These are phyloP conservation scores for Percopsis transmontana DNA, from an alignment of 2,113 vertebrate genomes.

Conservation along the genomic window DNA sequence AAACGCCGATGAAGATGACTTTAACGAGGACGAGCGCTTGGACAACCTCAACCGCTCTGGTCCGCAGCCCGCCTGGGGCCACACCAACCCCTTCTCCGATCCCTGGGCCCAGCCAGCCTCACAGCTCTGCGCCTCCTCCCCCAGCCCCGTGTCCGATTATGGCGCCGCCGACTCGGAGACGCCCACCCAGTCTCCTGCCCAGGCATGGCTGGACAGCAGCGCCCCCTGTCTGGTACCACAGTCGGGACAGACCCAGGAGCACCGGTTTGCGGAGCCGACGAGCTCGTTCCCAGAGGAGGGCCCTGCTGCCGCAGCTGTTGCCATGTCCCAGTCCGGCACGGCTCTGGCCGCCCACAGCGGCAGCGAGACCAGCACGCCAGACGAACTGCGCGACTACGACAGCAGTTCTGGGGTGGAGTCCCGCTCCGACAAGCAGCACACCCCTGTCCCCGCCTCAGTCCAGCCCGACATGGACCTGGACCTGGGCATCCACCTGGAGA, in stretches of 20 bases:
- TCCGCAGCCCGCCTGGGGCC: slow-evolving; percentile 60
- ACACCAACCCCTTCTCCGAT: slow-evolving; percentile 71
- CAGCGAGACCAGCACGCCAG: slow-evolving; percentile 88
- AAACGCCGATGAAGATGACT: slow-evolving; percentile 73
- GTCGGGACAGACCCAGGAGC: slow-evolving; percentile 23
- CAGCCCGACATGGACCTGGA: slow-evolving; percentile 81
- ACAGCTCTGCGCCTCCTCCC: slow-evolving; percentile 54
- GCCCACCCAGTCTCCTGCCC: slow-evolving; percentile 67
- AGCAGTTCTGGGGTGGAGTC: slow-evolving; percentile 87
- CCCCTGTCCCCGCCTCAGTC: slow-evolving; percentile 66
- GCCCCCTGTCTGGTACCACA: slow-evolving; percentile 49
- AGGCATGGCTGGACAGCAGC: slow-evolving; percentile 52
- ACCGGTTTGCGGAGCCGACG: slow-evolving; percentile 27
- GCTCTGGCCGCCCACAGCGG: slow-evolving; percentile 82
- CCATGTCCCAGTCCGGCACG: slow-evolving; percentile 78
- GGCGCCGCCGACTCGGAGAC: slow-evolving; percentile 64
- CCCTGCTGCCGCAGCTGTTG: slow-evolving; percentile 43
- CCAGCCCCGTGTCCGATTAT: slow-evolving; percentile 63
- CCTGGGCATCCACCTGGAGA: slow-evolving; percentile 81
- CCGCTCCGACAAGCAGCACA: slow-evolving; percentile 79
- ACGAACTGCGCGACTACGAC: slow-evolving; percentile 88
- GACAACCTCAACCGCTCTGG: slow-evolving; percentile 67
- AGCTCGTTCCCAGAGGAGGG: slow-evolving; percentile 28
- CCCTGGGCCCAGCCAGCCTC: slow-evolving; percentile 73
- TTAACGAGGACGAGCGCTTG: slow-evolving; percentile 68